phyloP scores from a whole-genome alignment of 2,113 vertebrate species.

The Festucalex cinctus region DNA sequence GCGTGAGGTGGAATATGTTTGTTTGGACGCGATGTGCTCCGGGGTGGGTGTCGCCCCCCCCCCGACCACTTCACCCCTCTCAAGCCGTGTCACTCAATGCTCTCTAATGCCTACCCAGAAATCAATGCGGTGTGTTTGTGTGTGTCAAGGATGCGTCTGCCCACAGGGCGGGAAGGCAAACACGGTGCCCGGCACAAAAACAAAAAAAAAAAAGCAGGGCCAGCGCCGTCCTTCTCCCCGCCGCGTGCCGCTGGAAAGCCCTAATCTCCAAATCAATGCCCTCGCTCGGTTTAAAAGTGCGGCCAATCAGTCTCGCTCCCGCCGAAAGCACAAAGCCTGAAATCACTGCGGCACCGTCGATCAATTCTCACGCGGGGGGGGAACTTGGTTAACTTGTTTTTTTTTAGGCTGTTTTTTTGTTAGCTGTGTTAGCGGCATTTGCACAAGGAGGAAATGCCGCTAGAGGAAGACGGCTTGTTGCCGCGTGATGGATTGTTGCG shows the following conservation, averaged over 20 bases:
- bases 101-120: neutral
- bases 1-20: conserved; percentile 7
- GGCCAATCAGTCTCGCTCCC: neutral
- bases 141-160: neutral
- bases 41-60: neutral
- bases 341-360: neutral
- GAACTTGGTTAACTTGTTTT: neutral
- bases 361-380: neutral
- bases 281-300: neutral
- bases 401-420: neutral
- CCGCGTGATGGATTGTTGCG: neutral
- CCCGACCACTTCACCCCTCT: neutral
- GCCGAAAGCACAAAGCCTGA: neutral
- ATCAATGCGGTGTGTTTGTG: conserved; percentile 1
- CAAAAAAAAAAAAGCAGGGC: too few relatives aligned
- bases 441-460: neutral
- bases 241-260: neutral
- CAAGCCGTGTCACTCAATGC: neutral
- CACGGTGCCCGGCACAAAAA: neutral
- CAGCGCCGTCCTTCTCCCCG: neutral
- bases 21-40: neutral
- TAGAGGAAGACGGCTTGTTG: neutral
- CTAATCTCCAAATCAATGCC: conserved; percentile 4
- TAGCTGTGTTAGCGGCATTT: neutral
- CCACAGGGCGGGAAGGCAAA: neutral